phyloP scores from a whole-genome alignment of 2,888 invertebrate species.

The Patella caerulea region DNA sequence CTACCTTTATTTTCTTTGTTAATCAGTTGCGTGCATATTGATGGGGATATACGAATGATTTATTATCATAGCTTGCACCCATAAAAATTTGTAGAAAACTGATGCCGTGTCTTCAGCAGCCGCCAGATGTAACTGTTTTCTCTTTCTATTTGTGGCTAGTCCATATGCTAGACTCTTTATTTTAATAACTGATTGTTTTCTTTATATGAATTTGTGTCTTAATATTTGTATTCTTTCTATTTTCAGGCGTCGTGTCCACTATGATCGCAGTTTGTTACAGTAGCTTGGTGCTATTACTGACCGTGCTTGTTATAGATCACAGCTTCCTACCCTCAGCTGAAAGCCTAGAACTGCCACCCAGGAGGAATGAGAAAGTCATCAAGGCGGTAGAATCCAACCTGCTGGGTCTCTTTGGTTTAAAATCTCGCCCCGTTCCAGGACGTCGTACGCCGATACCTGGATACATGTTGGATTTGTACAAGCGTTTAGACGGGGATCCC shows the following conservation, averaged over 20 bases:
- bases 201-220: background rate
- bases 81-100: background rate
- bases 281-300: slow-evolving; percentile 52
- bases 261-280: slow-evolving; percentile 56
- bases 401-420: slow-evolving; percentile 78
- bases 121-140: too few relatives aligned
- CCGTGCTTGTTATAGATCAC: slow-evolving; percentile 41
- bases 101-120: too few relatives aligned
- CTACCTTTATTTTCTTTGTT: too few relatives aligned
- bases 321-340: slow-evolving; percentile 28
- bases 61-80: too few relatives aligned
- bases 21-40: too few relatives aligned
- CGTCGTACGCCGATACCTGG: slow-evolving; percentile 79
- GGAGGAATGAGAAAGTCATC: slow-evolving; percentile 57
- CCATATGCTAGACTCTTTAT: background rate
- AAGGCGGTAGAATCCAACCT: slow-evolving; percentile 76
- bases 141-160: too few relatives aligned
- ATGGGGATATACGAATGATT: too few relatives aligned
- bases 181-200: background rate
- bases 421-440: slow-evolving; percentile 74
- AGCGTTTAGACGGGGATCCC: slow-evolving; percentile 78
- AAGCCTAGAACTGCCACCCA: slow-evolving; percentile 20
- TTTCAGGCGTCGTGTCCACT: slow-evolving; percentile 60
- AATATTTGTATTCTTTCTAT: slow-evolving; percentile 19
- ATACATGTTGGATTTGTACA: slow-evolving; percentile 86